Base-by-base conservation (phyloP, 2,113 vertebrate genomes). In the Heloderma charlesbogerti region DNA sequence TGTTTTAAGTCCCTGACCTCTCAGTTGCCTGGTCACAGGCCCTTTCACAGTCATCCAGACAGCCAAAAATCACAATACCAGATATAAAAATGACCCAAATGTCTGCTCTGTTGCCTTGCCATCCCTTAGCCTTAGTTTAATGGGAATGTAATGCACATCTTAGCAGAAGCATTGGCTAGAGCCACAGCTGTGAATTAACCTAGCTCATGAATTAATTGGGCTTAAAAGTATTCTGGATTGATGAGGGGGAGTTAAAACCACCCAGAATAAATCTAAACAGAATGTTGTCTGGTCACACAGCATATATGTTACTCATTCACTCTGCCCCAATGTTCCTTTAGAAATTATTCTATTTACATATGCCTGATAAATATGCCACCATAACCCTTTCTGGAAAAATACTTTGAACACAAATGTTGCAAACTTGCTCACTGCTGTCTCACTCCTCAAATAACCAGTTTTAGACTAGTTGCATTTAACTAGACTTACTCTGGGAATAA, bases 171-270 rank as follows among this genome's bases (percentile, higher is more conserved):
- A 87, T 77, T 63, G 72, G 54, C 29, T 54, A 60, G 51, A 77
- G 86, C 51, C 51, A 63, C 86, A 87, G 71, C 72, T 77, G 86
- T 77, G 51, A 75, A 87, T 77, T 60, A 87, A 72, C 37, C n/a
- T 2, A 87, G 6, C 72, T 63, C 72, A 60, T 87, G 85, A 87
- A 87, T 87, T 87, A 87, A 87, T 87, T 87, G 72, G 57, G 25
- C 37, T 77, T 87, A 77, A 57, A 86, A 51, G 13, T 60, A 87
- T 16, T 48, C n/a, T 18, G 48, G 48, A 75, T 27, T 75, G 71
- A 87, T 51, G 48, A 75, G n/a, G 51, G 48, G 34, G 48, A n/a
- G 51, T 71, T 86, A 29, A 87, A 37, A 54, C 31, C 83, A 67
- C 83, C 48, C 48, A 51, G 8, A 51, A 86, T 34, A 63, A 34